phyloP scores from a whole-genome alignment of 2,888 invertebrate species.

The Rhagium mordax region DNA sequence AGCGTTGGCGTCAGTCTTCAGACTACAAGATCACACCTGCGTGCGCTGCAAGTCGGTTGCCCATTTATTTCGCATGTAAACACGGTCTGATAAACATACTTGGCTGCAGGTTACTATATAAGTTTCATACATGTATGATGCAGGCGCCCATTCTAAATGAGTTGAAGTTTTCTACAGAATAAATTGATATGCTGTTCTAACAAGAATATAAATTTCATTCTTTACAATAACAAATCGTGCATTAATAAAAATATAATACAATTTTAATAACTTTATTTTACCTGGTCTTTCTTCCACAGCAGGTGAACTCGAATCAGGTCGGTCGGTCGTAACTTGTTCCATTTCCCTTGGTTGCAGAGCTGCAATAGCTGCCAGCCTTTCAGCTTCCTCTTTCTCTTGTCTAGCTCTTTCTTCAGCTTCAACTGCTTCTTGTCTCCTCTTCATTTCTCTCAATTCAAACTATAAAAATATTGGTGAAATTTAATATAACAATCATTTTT shows the following conservation, averaged over 20 bases:
- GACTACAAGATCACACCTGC: too few relatives aligned
- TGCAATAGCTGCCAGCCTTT: constrained; percentile 78
- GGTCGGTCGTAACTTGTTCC: constrained; percentile 67
- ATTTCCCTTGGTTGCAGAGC: constrained; percentile 70
- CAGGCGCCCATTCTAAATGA: too few relatives aligned
- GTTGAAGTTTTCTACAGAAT: too few relatives aligned
- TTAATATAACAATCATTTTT: not conserved
- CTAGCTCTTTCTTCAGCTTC: constrained; percentile 77
- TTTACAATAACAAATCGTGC: not conserved
- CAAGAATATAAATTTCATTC: too few relatives aligned
- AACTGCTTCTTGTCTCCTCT: constrained; percentile 83
- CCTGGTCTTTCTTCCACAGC: constrained; percentile 75
- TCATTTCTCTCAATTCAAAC: constrained; percentile 98
- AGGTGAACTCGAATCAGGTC: constrained; percentile 67
- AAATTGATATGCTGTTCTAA: too few relatives aligned
- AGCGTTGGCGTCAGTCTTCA: too few relatives aligned
- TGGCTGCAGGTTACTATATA: too few relatives aligned
- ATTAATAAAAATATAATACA: not conserved
- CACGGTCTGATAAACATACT: too few relatives aligned
- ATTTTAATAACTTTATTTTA: constrained; percentile 56
- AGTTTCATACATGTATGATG: too few relatives aligned
- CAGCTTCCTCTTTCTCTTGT: constrained; percentile 86
- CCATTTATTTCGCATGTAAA: too few relatives aligned
- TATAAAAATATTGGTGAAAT: constrained; percentile 67
- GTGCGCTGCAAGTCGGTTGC: too few relatives aligned